These are phyloP conservation scores for Micromussa lordhowensis DNA, from an alignment of 92 coral and sea anemone species.

Conservation along the genomic window DNA sequence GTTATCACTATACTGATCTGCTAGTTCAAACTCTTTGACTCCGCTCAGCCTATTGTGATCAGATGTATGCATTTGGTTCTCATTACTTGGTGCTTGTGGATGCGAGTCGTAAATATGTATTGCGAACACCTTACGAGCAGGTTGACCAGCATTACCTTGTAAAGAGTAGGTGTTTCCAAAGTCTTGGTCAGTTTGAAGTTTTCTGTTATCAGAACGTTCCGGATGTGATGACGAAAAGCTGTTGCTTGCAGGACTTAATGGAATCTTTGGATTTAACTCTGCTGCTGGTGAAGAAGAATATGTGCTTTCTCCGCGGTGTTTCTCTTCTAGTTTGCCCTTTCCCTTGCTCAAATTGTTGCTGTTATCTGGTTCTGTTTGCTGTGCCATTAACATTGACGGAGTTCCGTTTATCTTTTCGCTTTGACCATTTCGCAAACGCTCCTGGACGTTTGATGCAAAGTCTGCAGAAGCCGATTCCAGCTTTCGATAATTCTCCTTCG, in stretches of 20 bases:
- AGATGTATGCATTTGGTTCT: background rate
- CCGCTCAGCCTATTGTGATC: background rate
- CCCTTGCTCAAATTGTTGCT: background rate
- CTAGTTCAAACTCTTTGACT: background rate
- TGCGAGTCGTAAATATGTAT: slow-evolving; percentile 23
- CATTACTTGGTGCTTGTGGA: background rate
- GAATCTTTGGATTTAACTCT: background rate
- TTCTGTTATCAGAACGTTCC: background rate
- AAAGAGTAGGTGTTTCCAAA: background rate
- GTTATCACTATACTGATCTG: background rate
- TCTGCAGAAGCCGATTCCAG: background rate
- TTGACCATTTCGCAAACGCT: background rate
- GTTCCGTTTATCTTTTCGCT: background rate
- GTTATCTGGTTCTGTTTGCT: background rate
- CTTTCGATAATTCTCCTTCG: background rate
- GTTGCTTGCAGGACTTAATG: background rate
- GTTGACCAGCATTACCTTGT: background rate
- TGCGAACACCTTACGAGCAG: slow-evolving; percentile 19
- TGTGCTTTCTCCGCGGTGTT: background rate
- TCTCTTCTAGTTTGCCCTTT: too few relatives aligned
- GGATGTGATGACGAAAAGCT: background rate
- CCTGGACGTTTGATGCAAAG: background rate
- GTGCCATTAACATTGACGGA: background rate
- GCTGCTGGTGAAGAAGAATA: background rate
- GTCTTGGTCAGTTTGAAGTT: background rate